Evolutionary conservation across 2,888 invertebrate species (phyloP).

Genomic region (Pyrocoelia pectoralis): DNA sequence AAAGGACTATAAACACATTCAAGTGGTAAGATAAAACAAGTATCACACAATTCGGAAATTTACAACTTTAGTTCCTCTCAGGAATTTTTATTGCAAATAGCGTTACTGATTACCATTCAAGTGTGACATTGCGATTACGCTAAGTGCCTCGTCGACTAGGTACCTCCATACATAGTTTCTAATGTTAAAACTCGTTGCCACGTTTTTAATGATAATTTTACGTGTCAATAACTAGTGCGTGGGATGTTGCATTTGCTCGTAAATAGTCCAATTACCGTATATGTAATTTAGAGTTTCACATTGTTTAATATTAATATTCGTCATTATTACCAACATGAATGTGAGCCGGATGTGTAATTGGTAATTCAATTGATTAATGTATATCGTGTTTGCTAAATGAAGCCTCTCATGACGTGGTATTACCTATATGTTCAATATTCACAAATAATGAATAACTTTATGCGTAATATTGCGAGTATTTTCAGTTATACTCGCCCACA

Average conservation of each 20-base stretch:
- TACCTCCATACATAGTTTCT: too few relatives aligned
- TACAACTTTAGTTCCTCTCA: not conserved
- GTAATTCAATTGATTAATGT: not conserved
- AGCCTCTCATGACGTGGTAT: not conserved
- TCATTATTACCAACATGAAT: not conserved
- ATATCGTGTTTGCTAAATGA: not conserved
- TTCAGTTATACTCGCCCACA: too few relatives aligned
- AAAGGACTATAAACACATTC: not conserved
- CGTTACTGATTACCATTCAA: not conserved
- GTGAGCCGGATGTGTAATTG: not conserved
- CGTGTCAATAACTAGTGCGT: too few relatives aligned
- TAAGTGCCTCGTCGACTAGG: not conserved
- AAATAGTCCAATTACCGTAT: too few relatives aligned
- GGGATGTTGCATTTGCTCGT: too few relatives aligned
- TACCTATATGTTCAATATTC: not conserved
- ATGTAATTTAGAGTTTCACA: too few relatives aligned
- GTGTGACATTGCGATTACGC: not conserved
- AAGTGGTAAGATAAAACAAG: constrained; percentile 1
- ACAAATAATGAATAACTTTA: not conserved
- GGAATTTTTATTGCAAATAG: not conserved
- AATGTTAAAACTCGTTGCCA: too few relatives aligned
- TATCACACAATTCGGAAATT: not conserved
- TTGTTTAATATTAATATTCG: not conserved
- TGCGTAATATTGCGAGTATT: too few relatives aligned
- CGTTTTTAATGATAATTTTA: too few relatives aligned